A percentile compares a stretch with the other conserved stretches of the same genome.
Evolutionary conservation across 30 jellyfish, hydroid and myxozoan species (phyloP).

Genomic region (Morbakka virulenta): DNA sequence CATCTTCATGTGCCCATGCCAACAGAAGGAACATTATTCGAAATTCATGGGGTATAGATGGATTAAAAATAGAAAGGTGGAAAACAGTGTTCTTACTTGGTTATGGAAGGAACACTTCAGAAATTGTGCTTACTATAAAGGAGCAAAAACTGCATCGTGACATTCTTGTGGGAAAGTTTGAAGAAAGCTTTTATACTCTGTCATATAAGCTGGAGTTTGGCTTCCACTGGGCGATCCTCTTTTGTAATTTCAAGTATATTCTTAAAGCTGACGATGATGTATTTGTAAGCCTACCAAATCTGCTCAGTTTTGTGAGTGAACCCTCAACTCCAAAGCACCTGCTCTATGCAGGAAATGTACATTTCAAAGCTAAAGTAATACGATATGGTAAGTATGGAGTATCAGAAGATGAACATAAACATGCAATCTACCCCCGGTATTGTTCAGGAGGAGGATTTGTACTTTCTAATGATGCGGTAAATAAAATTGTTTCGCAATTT

Average conservation of each 20-base stretch:
- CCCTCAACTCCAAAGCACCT: not conserved
- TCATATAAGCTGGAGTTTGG: slow-evolving; percentile 28
- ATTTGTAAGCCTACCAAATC: not conserved
- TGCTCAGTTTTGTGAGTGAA: not conserved
- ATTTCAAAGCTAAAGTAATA: slow-evolving; percentile 23
- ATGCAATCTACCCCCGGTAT: slow-evolving; percentile 23
- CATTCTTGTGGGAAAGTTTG: slow-evolving; percentile 12
- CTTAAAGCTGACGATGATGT: slow-evolving; percentile 48
- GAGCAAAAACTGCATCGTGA: slow-evolving; percentile 13
- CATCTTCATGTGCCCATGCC: not conserved
- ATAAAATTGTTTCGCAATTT: slow-evolving; percentile 15
- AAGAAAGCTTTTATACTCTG: slow-evolving; percentile 30
- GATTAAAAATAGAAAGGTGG: slow-evolving; percentile 15
- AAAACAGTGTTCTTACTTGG: slow-evolving; percentile 13
- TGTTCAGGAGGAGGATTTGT: slow-evolving; percentile 61
- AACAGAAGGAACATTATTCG: slow-evolving; percentile 15
- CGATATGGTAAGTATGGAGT: slow-evolving; percentile 38
- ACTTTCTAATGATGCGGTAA: slow-evolving; percentile 10
- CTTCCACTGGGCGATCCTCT: not conserved
- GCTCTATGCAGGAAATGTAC: slow-evolving; percentile 9
- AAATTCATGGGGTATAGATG: slow-evolving; percentile 1
- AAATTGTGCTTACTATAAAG: not conserved
- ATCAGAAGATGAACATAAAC: slow-evolving; percentile 33
- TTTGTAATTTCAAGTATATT: not conserved
- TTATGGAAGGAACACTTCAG: not conserved